These are phyloP conservation scores for Tridacna gigas DNA, from an alignment of 2,888 invertebrate genomes.

Conservation along the genomic window DNA sequence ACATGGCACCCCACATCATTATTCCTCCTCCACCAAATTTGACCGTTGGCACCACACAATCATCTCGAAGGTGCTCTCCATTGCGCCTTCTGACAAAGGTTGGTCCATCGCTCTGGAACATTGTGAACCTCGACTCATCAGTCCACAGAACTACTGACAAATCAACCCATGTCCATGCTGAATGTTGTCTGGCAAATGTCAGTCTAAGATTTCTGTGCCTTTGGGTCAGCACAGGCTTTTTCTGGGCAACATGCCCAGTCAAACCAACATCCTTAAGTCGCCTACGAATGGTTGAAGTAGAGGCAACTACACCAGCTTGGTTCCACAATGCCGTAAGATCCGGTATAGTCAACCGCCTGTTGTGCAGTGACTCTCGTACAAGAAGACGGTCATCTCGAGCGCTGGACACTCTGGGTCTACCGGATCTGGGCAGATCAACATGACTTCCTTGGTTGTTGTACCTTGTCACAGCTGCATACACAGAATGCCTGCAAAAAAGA, in stretches of 20 bases:
- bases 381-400: neutral
- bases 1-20: conserved; percentile 9
- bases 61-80: neutral
- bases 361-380: neutral
- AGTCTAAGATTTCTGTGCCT: conserved; percentile 32
- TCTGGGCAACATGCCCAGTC: conserved; percentile 7
- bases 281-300: conserved; percentile 19
- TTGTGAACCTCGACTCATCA: conserved; percentile 32
- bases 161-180: conserved; percentile 31
- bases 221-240: conserved; percentile 28
- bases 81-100: neutral
- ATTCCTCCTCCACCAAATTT: neutral
- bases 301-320: conserved; percentile 25
- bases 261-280: conserved; percentile 19
- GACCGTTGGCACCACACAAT: neutral
- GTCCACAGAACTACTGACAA: conserved; percentile 36
- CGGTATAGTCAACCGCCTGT: conserved; percentile 27
- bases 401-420: neutral
- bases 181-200: conserved; percentile 23
- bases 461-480: neutral
- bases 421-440: neutral
- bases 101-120: conserved; percentile 28
- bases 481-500: conserved; percentile 1
- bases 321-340: conserved; percentile 11
- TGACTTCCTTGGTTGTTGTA: neutral